Evolutionary conservation across 2,888 invertebrate genomes (phyloP).

Genomic region (Dione vanillae): DNA sequence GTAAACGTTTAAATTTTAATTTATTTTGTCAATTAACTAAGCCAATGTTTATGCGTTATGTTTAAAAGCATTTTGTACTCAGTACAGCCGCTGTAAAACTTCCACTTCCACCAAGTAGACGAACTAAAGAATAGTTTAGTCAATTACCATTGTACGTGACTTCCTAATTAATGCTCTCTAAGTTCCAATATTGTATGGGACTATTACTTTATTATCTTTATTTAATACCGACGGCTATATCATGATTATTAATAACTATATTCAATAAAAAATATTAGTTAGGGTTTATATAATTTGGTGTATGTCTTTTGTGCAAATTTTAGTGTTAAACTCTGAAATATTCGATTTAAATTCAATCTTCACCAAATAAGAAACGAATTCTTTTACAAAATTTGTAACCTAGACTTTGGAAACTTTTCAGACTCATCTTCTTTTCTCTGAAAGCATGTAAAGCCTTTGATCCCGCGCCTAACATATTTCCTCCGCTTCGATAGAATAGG

Average conservation of each 20-base stretch:
- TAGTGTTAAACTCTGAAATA: not conserved
- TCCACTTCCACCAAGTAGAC: conserved; percentile 24
- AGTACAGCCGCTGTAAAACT: conserved; percentile 23
- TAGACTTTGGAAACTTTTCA: not conserved
- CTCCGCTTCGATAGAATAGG: not conserved
- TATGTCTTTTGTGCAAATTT: not conserved
- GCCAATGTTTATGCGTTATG: not conserved
- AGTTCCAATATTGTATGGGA: conserved; percentile 22
- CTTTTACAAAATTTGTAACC: not conserved
- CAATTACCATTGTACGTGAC: conserved; percentile 31
- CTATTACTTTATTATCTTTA: conserved; percentile 6
- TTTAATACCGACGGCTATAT: not conserved
- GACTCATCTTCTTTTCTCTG: not conserved
- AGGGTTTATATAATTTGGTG: not conserved
- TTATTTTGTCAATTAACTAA: not conserved
- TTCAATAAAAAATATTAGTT: not conserved
- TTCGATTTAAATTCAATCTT: not conserved
- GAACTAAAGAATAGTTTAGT: conserved; percentile 27
- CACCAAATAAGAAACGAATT: not conserved
- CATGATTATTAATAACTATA: not conserved
- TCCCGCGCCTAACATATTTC: not conserved
- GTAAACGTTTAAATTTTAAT: not conserved
- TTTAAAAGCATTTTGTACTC: conserved; percentile 12
- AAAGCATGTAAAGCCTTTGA: not conserved
- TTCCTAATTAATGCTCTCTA: conserved; percentile 34